Evolutionary conservation across 2,797 vertebrate species (phyloP), one percentile per base, ranked within the genome.

Genomic region (Takifugu ocellatus): DNA sequence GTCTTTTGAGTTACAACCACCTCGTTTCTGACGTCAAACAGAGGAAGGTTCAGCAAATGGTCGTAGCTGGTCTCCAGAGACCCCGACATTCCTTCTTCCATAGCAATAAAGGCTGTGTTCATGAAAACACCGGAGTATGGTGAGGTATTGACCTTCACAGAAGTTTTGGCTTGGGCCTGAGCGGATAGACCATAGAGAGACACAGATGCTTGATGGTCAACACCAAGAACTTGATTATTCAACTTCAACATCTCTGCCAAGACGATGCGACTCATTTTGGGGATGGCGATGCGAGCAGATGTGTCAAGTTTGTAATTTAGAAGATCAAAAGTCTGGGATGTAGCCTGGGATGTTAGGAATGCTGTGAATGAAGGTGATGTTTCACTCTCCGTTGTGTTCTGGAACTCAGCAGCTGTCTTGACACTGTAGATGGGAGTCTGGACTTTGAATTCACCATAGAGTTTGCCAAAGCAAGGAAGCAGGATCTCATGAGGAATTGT

Each of bases 391-490:
- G 94, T 96, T 49, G 87, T 68, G 66, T 97, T 98, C 50, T 84
- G 79, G 67, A 98, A 47, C 59, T 91, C 89, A 73, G 83, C 93
- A 70, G 82, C 81, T 14, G 90, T 91, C 54, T 87, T 92, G 25
- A 96, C 44, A 0, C 57, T 86, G 72, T 97, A 94, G 80, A 96
- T 82, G 16, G 97, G 95, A 80, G 92, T 92, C 0, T 74, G 79
- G n/a, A 98, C 66, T 87, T 66, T 93, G 65, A 98, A 81, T 78
- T 89, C 75, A 25, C 92, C 79, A 47, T 87, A 88, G 43, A 99
- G 80, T 77, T 93, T 97, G 65, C 96, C 97, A 78, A 98, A 94
- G 51, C 91, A 87, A 71, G 96, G 95, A 11, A 94, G 5, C 59
- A 74, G 70, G 0, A 94, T 51, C 50, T 89, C 87, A 72, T 78